A percentile compares a stretch with the other conserved stretches of the same genome.
Evolutionary conservation across 2,797 vertebrate genomes (phyloP).

Genomic region (Lepus townsendii): DNA sequence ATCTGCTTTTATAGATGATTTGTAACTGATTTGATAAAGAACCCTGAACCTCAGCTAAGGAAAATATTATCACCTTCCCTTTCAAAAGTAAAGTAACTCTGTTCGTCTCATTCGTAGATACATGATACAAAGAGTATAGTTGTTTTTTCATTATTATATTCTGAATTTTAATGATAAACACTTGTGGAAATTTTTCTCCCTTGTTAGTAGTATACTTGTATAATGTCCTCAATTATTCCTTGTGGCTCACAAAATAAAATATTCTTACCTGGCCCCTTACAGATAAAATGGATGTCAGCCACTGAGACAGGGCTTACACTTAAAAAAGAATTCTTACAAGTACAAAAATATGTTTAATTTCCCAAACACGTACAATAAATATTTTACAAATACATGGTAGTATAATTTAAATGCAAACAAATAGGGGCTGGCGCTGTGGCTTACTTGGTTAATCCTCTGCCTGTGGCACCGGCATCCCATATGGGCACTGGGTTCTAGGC

Average conservation of each 20-base stretch:
- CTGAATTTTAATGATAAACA: not conserved
- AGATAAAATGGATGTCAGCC: not conserved
- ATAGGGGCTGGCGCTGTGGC: not conserved
- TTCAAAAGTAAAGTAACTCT: not conserved
- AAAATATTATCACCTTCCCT: not conserved
- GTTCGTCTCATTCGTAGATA: not conserved
- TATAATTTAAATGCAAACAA: not conserved
- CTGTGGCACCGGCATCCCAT: no score
- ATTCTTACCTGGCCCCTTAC: not conserved
- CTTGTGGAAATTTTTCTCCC: not conserved
- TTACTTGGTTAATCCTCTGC: no score
- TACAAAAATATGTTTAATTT: not conserved
- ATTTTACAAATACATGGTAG: not conserved
- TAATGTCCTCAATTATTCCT: not conserved
- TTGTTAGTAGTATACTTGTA: not conserved
- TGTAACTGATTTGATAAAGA: not conserved
- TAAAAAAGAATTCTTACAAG: not conserved
- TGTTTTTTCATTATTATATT: slow-evolving; percentile 7
- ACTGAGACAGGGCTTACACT: not conserved
- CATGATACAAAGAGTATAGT: not conserved
- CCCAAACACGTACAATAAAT: not conserved
- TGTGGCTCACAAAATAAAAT: slow-evolving; percentile 3
- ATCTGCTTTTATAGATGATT: not conserved
- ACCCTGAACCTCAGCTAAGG: not conserved
- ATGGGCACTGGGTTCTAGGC: no score